These are phyloP conservation scores for Suncus etruscus DNA, from an alignment of 2,113 vertebrate species.

Conservation along the genomic window DNA sequence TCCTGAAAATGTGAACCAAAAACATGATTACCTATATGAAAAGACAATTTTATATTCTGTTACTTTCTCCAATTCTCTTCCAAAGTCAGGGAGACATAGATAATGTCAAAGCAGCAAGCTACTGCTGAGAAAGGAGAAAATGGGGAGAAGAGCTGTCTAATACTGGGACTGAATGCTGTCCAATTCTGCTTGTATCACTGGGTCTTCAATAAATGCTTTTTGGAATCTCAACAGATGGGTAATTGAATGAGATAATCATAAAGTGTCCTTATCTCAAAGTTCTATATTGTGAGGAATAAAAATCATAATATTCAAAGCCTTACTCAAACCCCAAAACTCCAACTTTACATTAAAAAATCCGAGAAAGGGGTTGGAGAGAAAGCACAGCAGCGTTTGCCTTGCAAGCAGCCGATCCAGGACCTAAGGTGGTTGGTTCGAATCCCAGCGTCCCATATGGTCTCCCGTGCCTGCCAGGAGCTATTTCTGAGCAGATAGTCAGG, in stretches of 20 bases:
- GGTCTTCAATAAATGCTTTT: constrained; percentile 38
- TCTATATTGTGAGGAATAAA: constrained; percentile 49
- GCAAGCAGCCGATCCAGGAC: too few species aligned
- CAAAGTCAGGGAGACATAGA: background rate
- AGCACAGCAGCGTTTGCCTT: too few species aligned
- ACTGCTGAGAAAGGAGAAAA: constrained; percentile 26
- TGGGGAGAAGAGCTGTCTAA: constrained; percentile 19
- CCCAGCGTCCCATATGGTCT: too few species aligned
- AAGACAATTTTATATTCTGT: constrained; percentile 5
- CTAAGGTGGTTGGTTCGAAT: too few species aligned
- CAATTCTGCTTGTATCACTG: constrained; percentile 47
- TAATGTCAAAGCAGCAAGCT: constrained; percentile 8
- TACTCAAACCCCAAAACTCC: background rate
- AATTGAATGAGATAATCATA: background rate
- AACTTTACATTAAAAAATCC: constrained; percentile 41
- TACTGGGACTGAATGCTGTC: background rate
- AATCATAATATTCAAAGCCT: background rate
- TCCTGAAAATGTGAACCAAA: constrained; percentile 73
- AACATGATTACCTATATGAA: constrained; percentile 60
- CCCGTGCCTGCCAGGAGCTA: too few species aligned
- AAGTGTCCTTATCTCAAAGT: constrained; percentile 25
- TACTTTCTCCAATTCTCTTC: constrained; percentile 35
- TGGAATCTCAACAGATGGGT: constrained; percentile 19
- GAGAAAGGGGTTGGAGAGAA: too few species aligned
- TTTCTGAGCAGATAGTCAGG: too few species aligned